These are phyloP conservation scores for Gandaritis pyraliata DNA, from an alignment of 2,888 invertebrate genomes.

Conservation along the genomic window DNA sequence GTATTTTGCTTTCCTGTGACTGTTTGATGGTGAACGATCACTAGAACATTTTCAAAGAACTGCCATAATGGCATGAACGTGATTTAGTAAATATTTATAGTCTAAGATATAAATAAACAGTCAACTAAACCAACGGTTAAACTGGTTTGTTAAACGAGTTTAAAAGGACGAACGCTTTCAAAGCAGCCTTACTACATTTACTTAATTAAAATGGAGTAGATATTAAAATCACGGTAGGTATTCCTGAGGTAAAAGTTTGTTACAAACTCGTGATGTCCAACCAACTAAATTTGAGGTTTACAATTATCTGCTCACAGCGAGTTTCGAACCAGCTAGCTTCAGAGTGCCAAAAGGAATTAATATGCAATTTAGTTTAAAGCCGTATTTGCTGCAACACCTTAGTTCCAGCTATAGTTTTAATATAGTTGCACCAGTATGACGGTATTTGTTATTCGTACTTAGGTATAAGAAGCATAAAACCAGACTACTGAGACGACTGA, in stretches of 20 bases:
- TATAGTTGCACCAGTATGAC: conserved; percentile 5
- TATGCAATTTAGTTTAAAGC: conserved; percentile 52
- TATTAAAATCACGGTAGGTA: conserved; percentile 7
- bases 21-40: too few relatives aligned
- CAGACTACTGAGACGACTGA: too few relatives aligned
- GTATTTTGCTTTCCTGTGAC: too few relatives aligned
- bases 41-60: too few relatives aligned
- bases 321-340: conserved; percentile 45
- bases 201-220: neutral
- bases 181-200: neutral
- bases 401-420: conserved; percentile 36
- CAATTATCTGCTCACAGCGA: conserved; percentile 48
- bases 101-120: too few relatives aligned
- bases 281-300: conserved; percentile 52
- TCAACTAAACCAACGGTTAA: too few relatives aligned
- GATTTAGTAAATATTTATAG: too few relatives aligned
- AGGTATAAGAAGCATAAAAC: too few relatives aligned
- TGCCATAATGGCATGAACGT: too few relatives aligned
- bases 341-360: conserved; percentile 55
- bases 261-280: conserved; percentile 54
- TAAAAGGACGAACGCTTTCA: neutral
- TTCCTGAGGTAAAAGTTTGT: conserved; percentile 55
- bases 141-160: too few relatives aligned
- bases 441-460: neutral
- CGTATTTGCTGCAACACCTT: conserved; percentile 35